Evolutionary conservation across 2,797 vertebrate genomes (phyloP).

Genomic region (Gambelia wislizenii): DNA sequence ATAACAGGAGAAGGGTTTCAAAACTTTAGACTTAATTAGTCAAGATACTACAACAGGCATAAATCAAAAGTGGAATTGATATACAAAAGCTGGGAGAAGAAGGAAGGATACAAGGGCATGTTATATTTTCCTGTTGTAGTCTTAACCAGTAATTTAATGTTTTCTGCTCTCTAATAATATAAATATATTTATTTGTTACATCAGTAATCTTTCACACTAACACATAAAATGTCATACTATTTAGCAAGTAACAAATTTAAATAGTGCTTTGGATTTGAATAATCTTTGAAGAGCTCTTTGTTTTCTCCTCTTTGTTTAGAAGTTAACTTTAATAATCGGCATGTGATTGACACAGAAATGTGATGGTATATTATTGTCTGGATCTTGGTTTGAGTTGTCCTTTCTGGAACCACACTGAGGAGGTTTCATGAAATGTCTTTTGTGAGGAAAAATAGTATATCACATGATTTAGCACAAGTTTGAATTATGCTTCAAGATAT

Average conservation of each 20-base stretch:
- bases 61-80: not conserved
- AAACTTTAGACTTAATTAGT: not conserved
- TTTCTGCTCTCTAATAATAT: not conserved
- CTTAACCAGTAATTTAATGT: not conserved
- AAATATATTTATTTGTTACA: not conserved
- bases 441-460: constrained; percentile 27
- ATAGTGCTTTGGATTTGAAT: constrained; percentile 27
- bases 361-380: constrained; percentile 9
- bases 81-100: not conserved
- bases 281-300: constrained; percentile 68
- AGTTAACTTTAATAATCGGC: constrained; percentile 59
- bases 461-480: constrained; percentile 27
- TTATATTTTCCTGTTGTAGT: not conserved
- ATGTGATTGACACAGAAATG: constrained; percentile 54
- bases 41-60: not conserved
- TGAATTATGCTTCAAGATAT: constrained; percentile 43
- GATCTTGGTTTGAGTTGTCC: constrained; percentile 53
- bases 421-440: constrained; percentile 47
- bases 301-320: constrained; percentile 72
- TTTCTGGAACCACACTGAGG: constrained; percentile 53
- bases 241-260: constrained; percentile 15
- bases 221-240: not conserved
- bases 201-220: constrained; percentile 26
- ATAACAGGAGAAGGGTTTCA: not conserved
- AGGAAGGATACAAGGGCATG: not conserved